Percentiles rank a stretch among this genome's conserved stretches.
phyloP scores from a whole-genome alignment of 2,113 vertebrate genomes.

The Rhea americana region DNA sequence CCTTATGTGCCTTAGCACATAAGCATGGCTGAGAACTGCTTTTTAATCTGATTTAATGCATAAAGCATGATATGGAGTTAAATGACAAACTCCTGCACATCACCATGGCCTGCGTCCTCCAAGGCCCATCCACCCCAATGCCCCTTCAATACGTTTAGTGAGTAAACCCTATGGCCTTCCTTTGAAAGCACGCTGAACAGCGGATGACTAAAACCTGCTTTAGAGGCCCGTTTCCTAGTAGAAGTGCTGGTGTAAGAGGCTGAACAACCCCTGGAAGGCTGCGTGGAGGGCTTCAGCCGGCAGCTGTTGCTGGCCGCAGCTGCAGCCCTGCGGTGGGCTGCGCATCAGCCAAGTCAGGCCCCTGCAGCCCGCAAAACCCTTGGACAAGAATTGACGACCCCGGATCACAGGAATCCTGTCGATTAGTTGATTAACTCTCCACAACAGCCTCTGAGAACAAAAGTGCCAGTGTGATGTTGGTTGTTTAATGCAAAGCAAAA shows the following conservation, averaged over 20 bases:
- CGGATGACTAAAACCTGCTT: too few relatives aligned
- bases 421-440: background rate
- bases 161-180: background rate
- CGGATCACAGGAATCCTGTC: background rate
- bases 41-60: background rate
- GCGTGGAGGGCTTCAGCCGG: background rate
- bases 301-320: background rate
- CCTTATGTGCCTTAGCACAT: background rate
- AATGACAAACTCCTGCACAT: background rate
- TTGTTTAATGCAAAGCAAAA: background rate
- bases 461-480: background rate
- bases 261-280: background rate
- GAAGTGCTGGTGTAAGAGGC: background rate
- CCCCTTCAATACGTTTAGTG: too few relatives aligned
- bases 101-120: fast-evolving
- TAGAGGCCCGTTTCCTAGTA: background rate
- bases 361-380: background rate
- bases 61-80: background rate
- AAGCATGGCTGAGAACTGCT: background rate
- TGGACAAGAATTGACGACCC: background rate
- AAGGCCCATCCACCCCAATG: background rate
- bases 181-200: background rate
- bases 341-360: background rate
- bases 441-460: background rate
- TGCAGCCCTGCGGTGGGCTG: background rate